phyloP scores from a whole-genome alignment of 2,888 invertebrate genomes.

The Epistrophella euchroma region DNA sequence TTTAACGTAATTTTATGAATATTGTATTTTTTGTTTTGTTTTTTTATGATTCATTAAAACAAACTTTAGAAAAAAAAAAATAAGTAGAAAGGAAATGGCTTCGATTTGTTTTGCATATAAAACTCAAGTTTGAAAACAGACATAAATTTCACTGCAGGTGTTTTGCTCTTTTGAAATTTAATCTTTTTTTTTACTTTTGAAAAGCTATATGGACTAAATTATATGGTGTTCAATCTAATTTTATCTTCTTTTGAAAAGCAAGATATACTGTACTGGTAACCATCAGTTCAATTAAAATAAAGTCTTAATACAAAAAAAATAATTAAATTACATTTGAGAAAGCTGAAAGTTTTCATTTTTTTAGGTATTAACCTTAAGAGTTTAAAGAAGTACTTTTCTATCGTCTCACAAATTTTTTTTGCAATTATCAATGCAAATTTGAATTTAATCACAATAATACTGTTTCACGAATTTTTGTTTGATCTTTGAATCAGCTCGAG shows the following conservation, averaged over 20 bases:
- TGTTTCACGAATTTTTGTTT: too few species aligned
- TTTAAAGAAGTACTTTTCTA: too few species aligned
- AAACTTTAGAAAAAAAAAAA: not conserved
- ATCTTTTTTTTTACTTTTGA: not conserved
- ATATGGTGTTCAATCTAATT: not conserved
- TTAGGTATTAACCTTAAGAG: too few species aligned
- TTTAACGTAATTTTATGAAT: constrained; percentile 20
- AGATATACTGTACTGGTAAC: too few species aligned
- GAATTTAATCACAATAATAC: too few species aligned
- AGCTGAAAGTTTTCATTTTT: too few species aligned
- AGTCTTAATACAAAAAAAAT: too few species aligned
- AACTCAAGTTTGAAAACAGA: not conserved
- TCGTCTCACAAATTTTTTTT: too few species aligned
- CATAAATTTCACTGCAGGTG: constrained; percentile 19
- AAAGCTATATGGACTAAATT: not conserved
- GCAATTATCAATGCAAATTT: too few species aligned
- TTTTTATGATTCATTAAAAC: constrained; percentile 13
- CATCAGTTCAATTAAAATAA: too few species aligned
- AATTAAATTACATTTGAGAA: too few species aligned
- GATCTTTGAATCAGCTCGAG: too few species aligned
- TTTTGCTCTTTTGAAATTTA: not conserved
- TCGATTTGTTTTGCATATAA: constrained; percentile 19
- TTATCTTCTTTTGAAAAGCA: not conserved
- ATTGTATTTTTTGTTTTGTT: not conserved
- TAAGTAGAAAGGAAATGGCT: not conserved